These are phyloP conservation scores for Penaeus indicus DNA, from an alignment of 1,140 invertebrate species.

Conservation along the genomic window DNA sequence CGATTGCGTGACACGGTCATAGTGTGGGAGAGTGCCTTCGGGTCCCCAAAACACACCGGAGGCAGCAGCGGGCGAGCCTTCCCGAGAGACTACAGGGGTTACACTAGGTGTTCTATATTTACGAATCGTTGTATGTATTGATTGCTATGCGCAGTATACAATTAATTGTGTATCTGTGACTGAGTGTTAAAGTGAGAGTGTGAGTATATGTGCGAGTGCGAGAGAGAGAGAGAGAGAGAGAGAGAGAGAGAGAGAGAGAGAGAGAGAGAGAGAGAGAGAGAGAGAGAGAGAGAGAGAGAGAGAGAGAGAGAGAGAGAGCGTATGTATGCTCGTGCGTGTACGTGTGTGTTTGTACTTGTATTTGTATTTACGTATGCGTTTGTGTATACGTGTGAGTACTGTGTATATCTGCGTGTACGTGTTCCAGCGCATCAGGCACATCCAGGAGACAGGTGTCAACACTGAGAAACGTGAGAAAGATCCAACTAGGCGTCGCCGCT, in stretches of 20 bases:
- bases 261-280: neutral
- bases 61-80: no score
- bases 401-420: neutral
- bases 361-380: neutral
- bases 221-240: neutral
- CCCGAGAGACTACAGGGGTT: neutral
- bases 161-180: neutral
- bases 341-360: neutral
- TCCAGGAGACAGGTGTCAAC: no score
- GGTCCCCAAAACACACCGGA: no score
- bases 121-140: neutral
- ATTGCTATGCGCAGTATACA: neutral
- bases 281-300: neutral
- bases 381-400: neutral
- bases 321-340: neutral
- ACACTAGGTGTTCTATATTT: neutral
- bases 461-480: no score
- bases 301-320: neutral
- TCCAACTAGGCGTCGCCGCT: no score
- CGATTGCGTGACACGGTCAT: no score
- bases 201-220: no score
- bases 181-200: neutral
- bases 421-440: no score
- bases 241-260: neutral
- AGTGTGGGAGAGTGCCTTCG: neutral